phyloP scores from a whole-genome alignment of 2,113 vertebrate species.

The Eonycteris spelaea region DNA sequence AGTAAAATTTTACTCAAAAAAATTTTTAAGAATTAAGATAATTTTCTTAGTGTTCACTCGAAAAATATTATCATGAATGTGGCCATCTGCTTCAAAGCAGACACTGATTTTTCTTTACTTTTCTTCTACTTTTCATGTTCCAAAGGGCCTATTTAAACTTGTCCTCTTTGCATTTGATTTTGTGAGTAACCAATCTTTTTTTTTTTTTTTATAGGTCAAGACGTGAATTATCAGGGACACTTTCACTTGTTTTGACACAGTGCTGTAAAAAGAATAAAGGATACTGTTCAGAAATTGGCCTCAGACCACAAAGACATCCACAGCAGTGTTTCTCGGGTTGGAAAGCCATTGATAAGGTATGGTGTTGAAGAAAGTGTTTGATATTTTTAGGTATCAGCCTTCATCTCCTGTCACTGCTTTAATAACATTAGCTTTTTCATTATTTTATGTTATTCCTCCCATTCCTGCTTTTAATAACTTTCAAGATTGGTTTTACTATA shows the following conservation, averaged over 20 bases:
- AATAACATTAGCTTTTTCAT: neutral
- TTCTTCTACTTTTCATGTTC: neutral
- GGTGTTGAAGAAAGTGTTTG: neutral
- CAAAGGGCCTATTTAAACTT: neutral
- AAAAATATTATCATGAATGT: neutral
- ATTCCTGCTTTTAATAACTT: constrained; percentile 28
- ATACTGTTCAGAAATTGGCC: constrained; percentile 90
- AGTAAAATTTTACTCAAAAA: neutral
- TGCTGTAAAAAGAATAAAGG: constrained; percentile 92
- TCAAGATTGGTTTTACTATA: neutral
- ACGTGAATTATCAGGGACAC: constrained; percentile 88
- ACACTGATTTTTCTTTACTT: neutral
- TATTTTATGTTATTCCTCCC: neutral
- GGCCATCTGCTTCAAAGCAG: constrained; percentile 7
- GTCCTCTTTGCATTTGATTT: neutral
- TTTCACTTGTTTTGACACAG: constrained; percentile 90
- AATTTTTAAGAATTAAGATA: neutral
- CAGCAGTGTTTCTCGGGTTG: constrained; percentile 90
- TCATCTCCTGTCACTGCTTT: neutral
- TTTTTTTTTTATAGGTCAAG: constrained; percentile 80
- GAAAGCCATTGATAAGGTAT: constrained; percentile 92
- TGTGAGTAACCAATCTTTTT: constrained; percentile 8
- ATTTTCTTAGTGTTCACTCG: constrained; percentile 15
- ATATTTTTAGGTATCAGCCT: neutral
- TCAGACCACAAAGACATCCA: constrained; percentile 92